These are phyloP conservation scores for Nudaria mundana DNA, from an alignment of 2,888 invertebrate genomes.

Conservation along the genomic window DNA sequence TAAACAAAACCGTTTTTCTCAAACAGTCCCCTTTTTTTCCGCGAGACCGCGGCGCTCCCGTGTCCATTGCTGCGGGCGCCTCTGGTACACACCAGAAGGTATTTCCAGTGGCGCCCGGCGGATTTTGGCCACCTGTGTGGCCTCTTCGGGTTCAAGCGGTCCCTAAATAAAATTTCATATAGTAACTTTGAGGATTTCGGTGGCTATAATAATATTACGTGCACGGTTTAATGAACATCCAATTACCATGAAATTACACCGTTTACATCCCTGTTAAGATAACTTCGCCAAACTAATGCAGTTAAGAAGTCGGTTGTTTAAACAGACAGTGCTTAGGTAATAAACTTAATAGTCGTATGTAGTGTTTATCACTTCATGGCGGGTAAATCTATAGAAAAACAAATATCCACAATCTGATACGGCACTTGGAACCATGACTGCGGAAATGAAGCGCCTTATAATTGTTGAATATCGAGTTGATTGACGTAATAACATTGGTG, in stretches of 20 bases:
- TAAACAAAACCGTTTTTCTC: no score
- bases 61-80: no score
- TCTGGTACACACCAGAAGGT: no score
- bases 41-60: no score
- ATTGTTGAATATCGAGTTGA: conserved; percentile 6
- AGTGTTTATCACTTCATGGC: no score
- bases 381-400: conserved; percentile 2
- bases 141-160: no score
- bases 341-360: no score
- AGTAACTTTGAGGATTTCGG: conserved; percentile 11
- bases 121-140: no score
- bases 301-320: no score
- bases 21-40: no score
- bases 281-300: no score
- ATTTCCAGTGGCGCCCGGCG: no score
- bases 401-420: conserved; percentile 3
- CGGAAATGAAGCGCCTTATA: conserved; percentile 7
- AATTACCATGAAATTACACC: neutral
- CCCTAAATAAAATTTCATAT: neutral
- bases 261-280: neutral
- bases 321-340: neutral
- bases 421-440: conserved; percentile 3
- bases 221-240: neutral
- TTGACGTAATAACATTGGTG: conserved; percentile 5
- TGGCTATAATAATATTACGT: neutral